Evolutionary conservation across 1,140 invertebrate species (phyloP), one percentile per base, ranked within the genome.

Genomic region (Zaprionus camerounensis): DNA sequence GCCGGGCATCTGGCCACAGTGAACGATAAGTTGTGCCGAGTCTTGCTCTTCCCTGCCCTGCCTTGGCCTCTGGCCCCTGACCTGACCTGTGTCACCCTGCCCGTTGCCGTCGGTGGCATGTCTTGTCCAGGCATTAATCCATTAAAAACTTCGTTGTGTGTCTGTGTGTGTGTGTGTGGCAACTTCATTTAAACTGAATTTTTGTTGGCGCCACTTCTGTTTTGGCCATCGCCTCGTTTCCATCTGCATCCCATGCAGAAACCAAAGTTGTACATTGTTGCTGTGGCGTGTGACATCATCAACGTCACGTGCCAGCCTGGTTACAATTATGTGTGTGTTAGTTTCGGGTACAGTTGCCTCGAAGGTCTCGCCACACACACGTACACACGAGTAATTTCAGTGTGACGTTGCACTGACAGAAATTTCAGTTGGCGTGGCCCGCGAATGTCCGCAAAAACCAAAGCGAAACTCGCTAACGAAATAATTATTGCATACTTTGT

Each of bases 241-340:
- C 53, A 56, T 51, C 46, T 51, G 46, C 46, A 34, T 56, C 24
- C 53, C 55, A 20, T 62, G 67, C 41, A 63, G 74, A 78, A 82
- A 80, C 71, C 65, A 75, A 87, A 83, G 67, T 78, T 80, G 36
- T 70, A 44, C 68, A 66, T 87, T 88, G 80, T 87, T 80, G 83
- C 67, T 68, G 46, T 80, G 68, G 65, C 77, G 69, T 83, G 84
- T 88, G 84, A 87, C 84, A 87, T 87, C 81, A 87, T 84, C 81
- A 76, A 51, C 75, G 63, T 85, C 85, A 88, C 38, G 46, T 51
- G 63, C 46, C 71, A 34, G 64, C 26, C 55, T 24, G 34, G 31
- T 56, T 51, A 51, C 20, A 20, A 20, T 51, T 24, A 51, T 22
- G 44, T 22, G 20, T 51, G 20, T 51, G 46, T 51, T 51, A 51